Conservation (phyloP, 2,888 invertebrate species). For the Rapana venosa region DNA sequence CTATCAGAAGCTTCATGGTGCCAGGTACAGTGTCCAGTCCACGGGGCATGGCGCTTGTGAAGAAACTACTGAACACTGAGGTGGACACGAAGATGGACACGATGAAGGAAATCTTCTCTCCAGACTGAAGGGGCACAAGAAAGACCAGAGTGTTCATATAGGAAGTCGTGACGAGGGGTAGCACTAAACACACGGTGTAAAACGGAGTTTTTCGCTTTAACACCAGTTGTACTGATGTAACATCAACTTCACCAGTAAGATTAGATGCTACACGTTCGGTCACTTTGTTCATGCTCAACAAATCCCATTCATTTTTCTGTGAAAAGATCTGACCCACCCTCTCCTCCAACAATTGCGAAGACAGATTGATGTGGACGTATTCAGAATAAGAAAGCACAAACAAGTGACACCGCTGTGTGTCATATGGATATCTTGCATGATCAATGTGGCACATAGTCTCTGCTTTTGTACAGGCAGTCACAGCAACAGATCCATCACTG, state of each 20-base stretch:
- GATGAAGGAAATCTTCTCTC: conserved; percentile 47
- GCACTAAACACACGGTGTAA: conserved; percentile 39
- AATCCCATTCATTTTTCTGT: neutral
- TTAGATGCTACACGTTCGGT: neutral
- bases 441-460: conserved; percentile 25
- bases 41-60: conserved; percentile 40
- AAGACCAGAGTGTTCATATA: conserved; percentile 46
- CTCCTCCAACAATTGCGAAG: neutral
- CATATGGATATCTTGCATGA: neutral
- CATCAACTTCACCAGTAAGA: neutral
- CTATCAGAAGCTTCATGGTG: conserved; percentile 19
- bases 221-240: neutral
- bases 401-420: neutral
- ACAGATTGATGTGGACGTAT: neutral
- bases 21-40: conserved; percentile 26
- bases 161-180: conserved; percentile 39
- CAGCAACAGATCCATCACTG: neutral
- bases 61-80: conserved; percentile 40
- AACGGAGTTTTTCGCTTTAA: conserved; percentile 23
- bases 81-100: conserved; percentile 46
- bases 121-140: conserved; percentile 38
- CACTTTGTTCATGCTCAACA: neutral
- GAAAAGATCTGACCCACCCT: neutral
- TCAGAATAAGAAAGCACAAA: neutral
- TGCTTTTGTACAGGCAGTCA: too few species aligned